phyloP scores from a whole-genome alignment of 2,797 vertebrate species.

The Poeciliopsis turneri region DNA sequence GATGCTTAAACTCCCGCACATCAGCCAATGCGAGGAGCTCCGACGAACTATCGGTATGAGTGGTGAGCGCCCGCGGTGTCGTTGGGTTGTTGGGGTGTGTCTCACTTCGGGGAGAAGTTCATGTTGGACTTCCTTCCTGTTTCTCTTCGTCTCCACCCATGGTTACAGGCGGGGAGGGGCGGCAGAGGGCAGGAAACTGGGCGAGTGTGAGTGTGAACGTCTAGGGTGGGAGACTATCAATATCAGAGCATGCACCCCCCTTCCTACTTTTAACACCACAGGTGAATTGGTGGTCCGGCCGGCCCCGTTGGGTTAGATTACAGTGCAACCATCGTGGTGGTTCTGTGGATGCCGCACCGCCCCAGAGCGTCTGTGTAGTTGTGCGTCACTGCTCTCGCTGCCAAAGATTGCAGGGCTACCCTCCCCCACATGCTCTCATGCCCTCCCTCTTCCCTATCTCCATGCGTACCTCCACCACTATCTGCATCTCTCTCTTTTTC shows the following conservation, averaged over 20 bases:
- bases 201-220: conserved; percentile 23
- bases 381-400: conserved; percentile 73
- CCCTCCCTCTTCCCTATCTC: conserved; percentile 61
- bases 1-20: conserved; percentile 89
- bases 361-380: conserved; percentile 37
- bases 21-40: conserved; percentile 88
- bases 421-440: conserved; percentile 72
- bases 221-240: conserved; percentile 28
- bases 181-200: conserved; percentile 69
- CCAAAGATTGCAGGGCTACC: conserved; percentile 71
- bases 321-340: conserved; percentile 9
- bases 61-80: conserved; percentile 27
- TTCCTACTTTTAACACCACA: conserved; percentile 28
- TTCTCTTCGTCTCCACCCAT: conserved; percentile 74
- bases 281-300: conserved; percentile 10
- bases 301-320: background rate
- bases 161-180: conserved; percentile 66
- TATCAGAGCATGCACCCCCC: conserved; percentile 31
- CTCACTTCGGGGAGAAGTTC: conserved; percentile 72
- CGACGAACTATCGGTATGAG: conserved; percentile 83
- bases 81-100: conserved; percentile 69
- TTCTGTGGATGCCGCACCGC: conserved; percentile 60
- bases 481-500: conserved; percentile 41
- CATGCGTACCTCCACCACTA: conserved; percentile 56
- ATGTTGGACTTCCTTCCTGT: conserved; percentile 81